phyloP scores from a whole-genome alignment of 1,140 invertebrate species.

The Aphaenogaster floridana region DNA sequence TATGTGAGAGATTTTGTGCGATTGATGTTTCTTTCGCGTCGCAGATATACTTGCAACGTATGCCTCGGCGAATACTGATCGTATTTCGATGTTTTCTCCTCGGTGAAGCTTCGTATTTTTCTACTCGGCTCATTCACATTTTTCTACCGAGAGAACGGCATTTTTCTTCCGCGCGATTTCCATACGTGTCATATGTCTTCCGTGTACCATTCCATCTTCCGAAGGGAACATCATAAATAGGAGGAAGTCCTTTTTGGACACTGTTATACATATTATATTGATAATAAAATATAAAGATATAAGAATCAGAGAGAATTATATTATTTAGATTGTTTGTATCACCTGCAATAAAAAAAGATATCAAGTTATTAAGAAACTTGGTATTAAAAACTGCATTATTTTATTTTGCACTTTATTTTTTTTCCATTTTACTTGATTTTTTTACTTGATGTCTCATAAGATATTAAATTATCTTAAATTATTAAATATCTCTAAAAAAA shows the following conservation, averaged over 20 bases:
- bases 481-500: not conserved
- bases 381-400: not conserved
- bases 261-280: not conserved
- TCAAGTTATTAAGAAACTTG: not conserved
- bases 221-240: not conserved
- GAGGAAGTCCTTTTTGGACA: not conserved
- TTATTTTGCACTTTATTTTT: not conserved
- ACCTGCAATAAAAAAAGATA: not conserved
- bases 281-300: not conserved
- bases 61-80: constrained; percentile 40
- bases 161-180: constrained; percentile 34
- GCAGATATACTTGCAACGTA: not conserved
- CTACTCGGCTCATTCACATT: constrained; percentile 36
- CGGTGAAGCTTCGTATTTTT: constrained; percentile 26
- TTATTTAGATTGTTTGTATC: not conserved
- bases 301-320: not conserved
- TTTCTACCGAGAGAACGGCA: constrained; percentile 32
- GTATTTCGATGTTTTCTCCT: constrained; percentile 39
- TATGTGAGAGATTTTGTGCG: constrained; percentile 9
- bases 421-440: not conserved
- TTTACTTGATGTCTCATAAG: not conserved
- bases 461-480: not conserved
- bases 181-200: constrained; percentile 22
- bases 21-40: constrained; percentile 32
- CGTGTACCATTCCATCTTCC: constrained; percentile 3